Evolutionary conservation across 2,113 vertebrate genomes (phyloP).

Genomic region (Dasyornis broadbenti): DNA sequence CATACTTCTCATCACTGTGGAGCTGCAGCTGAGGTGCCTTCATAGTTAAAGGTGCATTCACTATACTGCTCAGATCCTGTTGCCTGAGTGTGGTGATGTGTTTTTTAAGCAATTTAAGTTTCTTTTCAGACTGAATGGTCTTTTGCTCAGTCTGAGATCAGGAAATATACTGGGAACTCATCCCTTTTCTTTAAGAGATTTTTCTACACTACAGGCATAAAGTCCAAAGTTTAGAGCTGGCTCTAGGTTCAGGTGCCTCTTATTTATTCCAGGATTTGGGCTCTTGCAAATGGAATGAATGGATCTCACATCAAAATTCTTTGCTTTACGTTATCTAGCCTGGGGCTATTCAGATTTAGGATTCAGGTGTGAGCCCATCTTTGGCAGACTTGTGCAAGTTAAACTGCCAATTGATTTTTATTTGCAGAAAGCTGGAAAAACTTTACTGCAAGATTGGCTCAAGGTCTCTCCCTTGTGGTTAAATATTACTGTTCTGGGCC

Average conservation of each 20-base stretch:
- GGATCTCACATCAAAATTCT: neutral
- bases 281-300: neutral
- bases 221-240: neutral
- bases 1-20: neutral
- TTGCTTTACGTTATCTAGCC: neutral
- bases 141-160: neutral
- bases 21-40: neutral
- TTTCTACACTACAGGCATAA: neutral
- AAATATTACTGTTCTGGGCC: neutral
- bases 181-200: neutral
- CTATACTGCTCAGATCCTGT: neutral
- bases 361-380: neutral
- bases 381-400: neutral
- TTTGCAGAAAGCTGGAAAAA: neutral
- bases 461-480: constrained; percentile 46
- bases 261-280: neutral
- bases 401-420: neutral
- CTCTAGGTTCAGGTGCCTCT: neutral
- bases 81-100: neutral
- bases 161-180: neutral
- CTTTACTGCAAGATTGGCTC: neutral
- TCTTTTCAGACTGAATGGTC: neutral
- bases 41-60: neutral
- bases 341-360: neutral
- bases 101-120: neutral